These are phyloP conservation scores for Megaceryle alcyon DNA, from an alignment of 2,797 vertebrate species.

Conservation along the genomic window DNA sequence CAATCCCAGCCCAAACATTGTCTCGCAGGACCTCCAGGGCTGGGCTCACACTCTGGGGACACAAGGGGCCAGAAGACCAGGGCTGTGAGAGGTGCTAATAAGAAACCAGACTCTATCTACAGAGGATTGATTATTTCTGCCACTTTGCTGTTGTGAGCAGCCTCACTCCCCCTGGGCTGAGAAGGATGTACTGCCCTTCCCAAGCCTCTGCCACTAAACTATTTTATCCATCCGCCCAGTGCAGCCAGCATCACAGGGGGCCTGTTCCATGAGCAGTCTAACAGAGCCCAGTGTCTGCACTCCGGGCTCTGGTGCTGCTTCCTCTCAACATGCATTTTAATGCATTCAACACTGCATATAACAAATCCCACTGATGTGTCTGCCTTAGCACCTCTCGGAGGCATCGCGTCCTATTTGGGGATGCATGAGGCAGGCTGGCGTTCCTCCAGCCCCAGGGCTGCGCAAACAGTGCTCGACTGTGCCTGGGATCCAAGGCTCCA, in stretches of 20 bases:
- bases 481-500: neutral
- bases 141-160: neutral
- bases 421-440: neutral
- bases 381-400: neutral
- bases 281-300: neutral
- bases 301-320: neutral
- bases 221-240: neutral
- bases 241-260: neutral
- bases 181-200: accelerated
- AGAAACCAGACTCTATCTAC: neutral
- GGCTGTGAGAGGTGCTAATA: neutral
- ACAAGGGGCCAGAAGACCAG: neutral
- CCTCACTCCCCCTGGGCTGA: accelerated
- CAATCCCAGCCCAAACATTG: accelerated
- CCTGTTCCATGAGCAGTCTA: neutral
- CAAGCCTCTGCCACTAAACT: neutral
- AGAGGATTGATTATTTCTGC: neutral
- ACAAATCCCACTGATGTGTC: neutral
- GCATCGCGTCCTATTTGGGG: neutral
- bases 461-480: neutral
- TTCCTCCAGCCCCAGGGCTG: neutral
- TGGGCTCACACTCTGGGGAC: neutral
- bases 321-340: neutral
- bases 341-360: neutral
- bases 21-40: accelerated